Evolutionary conservation across 1,140 invertebrate species (phyloP), one percentile per base, ranked within the genome.

Genomic region (Nilaparvata lugens): DNA sequence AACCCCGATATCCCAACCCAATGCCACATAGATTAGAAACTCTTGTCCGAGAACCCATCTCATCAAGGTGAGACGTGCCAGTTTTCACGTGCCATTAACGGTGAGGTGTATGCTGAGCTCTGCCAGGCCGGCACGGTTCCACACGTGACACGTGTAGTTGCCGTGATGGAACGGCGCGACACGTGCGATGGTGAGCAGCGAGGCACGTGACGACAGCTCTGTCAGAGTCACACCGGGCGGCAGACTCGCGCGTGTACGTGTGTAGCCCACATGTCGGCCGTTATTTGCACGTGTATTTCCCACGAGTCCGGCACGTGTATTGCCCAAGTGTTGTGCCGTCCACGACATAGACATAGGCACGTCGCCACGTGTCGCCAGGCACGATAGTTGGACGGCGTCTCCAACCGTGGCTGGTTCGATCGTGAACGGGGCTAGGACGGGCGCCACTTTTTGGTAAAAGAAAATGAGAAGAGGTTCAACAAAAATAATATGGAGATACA

Each of bases 361-460:
- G 31, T 69, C 67, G 9, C 66, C 66, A 18, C 67, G 67, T 1
- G 67, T 61, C 0, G 64, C 66, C 4, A 65, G 53, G 54, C 67
- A 70, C 25, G 48, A 66, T 4, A 68, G 24, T 53, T 66, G 64
- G 9, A 64, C 63, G 43, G 75, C 70, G 61, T 78, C 74, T 3
- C 78, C 79, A 65, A 77, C 72, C 28, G 55, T 67, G 4, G 61
- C 65, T 14, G 56, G 56, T 18, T 48, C 56, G n/a, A 58, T 43
- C 43, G 59, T 28, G 59, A 54, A 40, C 14, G 52, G 51, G 14
- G 52, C 38, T 21, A 58, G 38, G 16, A 48, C 14, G 6, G 60
- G 56, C 11, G 56, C 48, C 28, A 62, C 60, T 58, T 42, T 58
- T 42, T 43, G 18, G 21, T 14, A 18, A 48, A 11, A 28, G 7